Conservation (phyloP, 2,888 invertebrate genomes). For the Rhimphoctona megacephalus region DNA sequence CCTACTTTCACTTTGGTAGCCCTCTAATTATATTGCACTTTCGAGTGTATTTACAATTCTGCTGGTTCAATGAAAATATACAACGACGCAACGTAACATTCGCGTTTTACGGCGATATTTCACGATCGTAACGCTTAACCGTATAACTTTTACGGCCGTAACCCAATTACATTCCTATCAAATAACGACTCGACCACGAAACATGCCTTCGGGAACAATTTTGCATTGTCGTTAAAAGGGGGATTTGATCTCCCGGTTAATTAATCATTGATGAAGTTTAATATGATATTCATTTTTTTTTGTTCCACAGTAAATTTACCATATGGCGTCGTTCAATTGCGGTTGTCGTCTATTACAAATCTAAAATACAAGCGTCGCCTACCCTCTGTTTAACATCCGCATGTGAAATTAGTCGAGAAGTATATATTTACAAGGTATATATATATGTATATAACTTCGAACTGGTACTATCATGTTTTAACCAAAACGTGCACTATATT, state of each 20-base stretch:
- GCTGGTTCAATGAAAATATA: constrained; percentile 5
- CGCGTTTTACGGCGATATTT: constrained; percentile 7
- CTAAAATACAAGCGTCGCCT: constrained; percentile 15
- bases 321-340: not conserved
- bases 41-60: not conserved
- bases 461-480: constrained; percentile 67
- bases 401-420: constrained; percentile 54
- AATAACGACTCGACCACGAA: constrained; percentile 6
- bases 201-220: constrained; percentile 6
- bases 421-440: constrained; percentile 4
- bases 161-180: constrained; percentile 14
- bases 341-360: constrained; percentile 15
- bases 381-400: constrained; percentile 46
- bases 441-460: constrained; percentile 36
- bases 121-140: not conserved
- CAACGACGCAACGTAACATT: not conserved
- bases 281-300: not conserved
- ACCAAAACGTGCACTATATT: constrained; percentile 47
- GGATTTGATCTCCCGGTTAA: not conserved
- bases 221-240: constrained; percentile 11
- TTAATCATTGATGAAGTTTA: not conserved
- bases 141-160: constrained; percentile 17
- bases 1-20: not conserved
- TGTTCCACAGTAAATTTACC: not conserved
- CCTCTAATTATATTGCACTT: not conserved